Base-by-base conservation (phyloP, 2,888 invertebrate genomes). In the Cenopis cana region DNA sequence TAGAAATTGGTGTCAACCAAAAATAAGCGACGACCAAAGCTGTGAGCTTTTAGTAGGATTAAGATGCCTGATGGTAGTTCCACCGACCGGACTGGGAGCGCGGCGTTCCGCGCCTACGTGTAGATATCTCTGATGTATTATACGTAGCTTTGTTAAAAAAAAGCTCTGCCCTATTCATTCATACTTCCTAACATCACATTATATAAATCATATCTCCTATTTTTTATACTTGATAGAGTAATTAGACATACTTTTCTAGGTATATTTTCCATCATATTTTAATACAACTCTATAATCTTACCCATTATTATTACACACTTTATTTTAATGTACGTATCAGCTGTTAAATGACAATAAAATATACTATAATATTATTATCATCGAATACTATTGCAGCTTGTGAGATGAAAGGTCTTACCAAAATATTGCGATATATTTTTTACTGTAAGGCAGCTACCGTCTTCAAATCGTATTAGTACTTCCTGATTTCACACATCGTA, bases 21-120 rank as follows among this genome's bases (percentile, higher is more conserved):
- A 89, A 87, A 85, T 83, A 82, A 83, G 78, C 80, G 86, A 86
- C 88, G 91, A 92, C 92, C 91, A 93, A 93, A 92, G 93, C 92
- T 91, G 84, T 86, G 82, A 91, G 91, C 91, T 91, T 89, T 87
- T 87, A 86, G 75, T 80, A 84, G 85, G 81, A 77, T 71, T 71
- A 71, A 61, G 71, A 38, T 59, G 24, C 60, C 57, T 74, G 55
- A 70, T 61, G 66, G 69, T 66, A 69, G 59, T 61, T 64, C 52
- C 59, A 33, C 59, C 20, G 14, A 41, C 52, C 49, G 70, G 57
- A 38, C 55, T 24, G 33, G 65, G 41, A 17, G 52, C 52, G 46
- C 9, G 65, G 52, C 54, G 36, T 33, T 10, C 55, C 46, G 36
- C 41, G 29, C 11, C 49, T 57, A 57, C 68, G 52, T 60, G 41